phyloP scores from a whole-genome alignment of 2,797 vertebrate species.

The Lagocephalus sceleratus region DNA sequence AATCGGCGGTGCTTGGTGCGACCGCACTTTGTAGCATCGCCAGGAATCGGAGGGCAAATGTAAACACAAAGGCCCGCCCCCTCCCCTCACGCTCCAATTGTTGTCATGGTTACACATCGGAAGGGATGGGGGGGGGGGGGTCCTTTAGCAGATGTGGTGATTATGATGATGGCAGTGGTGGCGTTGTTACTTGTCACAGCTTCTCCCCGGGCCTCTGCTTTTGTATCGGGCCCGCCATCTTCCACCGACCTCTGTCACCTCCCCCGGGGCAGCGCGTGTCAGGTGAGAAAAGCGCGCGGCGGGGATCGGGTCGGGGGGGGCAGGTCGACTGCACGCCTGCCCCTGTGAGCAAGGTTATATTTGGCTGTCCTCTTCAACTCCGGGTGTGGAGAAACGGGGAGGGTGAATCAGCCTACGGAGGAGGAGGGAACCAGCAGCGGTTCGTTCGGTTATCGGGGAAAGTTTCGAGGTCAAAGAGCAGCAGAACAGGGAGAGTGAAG shows the following conservation, averaged over 20 bases:
- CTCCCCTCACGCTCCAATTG: conserved; percentile 14
- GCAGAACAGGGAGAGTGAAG: neutral
- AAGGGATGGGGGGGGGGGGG: neutral
- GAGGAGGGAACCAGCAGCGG: too few relatives aligned
- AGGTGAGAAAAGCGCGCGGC: conserved; percentile 67
- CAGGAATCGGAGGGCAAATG: too few relatives aligned
- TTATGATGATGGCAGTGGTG: conserved; percentile 32
- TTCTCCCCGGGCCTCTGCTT: conserved; percentile 24
- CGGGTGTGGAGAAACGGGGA: conserved; percentile 16
- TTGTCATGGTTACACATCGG: conserved; percentile 50
- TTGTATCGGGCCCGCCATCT: conserved; percentile 37
- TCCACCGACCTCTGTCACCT: conserved; percentile 58
- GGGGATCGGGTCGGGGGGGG: conserved; percentile 27
- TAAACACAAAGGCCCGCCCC: neutral
- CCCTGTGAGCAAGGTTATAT: conserved; percentile 67
- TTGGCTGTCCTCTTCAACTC: conserved; percentile 36
- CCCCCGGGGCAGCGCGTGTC: conserved; percentile 51
- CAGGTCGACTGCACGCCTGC: conserved; percentile 26
- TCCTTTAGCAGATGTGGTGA: conserved; percentile 56
- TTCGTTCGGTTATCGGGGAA: neutral
- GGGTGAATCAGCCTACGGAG: conserved; percentile 6
- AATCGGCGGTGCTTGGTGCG: too few relatives aligned
- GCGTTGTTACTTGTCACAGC: conserved; percentile 32
- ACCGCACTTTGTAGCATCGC: too few relatives aligned
- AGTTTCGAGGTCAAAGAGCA: neutral